Base-by-base conservation (phyloP, 2,888 invertebrate species). In the Xanthorhoe designata region DNA sequence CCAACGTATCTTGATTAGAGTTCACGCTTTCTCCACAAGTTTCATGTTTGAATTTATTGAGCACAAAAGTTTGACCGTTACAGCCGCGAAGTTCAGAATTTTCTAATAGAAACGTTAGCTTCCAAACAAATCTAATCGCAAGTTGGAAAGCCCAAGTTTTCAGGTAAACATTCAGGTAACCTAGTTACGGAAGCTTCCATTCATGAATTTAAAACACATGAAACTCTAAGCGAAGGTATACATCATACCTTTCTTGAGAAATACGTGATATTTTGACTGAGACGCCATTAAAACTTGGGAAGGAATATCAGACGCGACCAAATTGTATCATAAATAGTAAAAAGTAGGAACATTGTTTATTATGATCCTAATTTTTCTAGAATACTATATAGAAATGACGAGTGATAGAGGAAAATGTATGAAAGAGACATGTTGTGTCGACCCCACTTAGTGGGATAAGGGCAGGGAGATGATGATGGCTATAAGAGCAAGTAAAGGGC, bases 241-340 rank as follows among this genome's bases (percentile, higher is more conserved):
- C 70, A 79, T 84, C 81, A 82, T 76, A 76, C 74, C 81, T 81
- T 83, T 81, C 80, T 80, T 61, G 61, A 68, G 68, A 73, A 78
- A 76, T 77, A 83, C 81, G 83, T 83, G 84, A 80, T 83, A 83
- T 82, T 85, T 80, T 81, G 83, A 80, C 81, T 84, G 80, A 63
- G 76, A 72, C 80, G 78, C 75, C 80, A 80, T 85, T 84, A 83
- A 66, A 63, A 64, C 65, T 62, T 61, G n/a, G 52, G 67, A 60
- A 54, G 2, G 13, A 52, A n/a, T 51, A 50, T 29, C 19, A 53
- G 68, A 64, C 64, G 59, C 58, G 51, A 68, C 66, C 5, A 24
- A 35, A 56, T 51, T 49, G 1, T n/a, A 35, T 15, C 9, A 13
- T 42, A 38, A 13, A 7, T 38, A 2, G 10, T 38, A 7, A 7